phyloP scores from a whole-genome alignment of 2,888 invertebrate species.

The Apamea sordens region DNA sequence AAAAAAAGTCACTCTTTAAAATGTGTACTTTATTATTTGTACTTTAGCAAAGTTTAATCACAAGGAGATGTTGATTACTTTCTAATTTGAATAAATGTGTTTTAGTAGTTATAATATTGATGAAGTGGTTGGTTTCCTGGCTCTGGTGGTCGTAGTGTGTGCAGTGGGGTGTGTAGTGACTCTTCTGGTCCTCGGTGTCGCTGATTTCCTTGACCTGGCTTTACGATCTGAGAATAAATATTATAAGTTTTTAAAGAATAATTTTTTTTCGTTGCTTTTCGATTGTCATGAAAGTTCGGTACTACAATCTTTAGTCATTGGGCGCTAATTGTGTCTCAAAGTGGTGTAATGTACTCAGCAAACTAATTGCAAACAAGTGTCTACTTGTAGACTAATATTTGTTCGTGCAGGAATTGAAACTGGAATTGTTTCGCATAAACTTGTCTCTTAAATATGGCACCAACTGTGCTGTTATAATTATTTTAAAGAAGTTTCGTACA shows the following conservation, averaged over 20 bases:
- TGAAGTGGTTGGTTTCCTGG: neutral
- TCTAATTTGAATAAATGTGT: constrained; percentile 1
- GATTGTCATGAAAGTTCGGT: neutral
- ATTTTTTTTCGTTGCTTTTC: neutral
- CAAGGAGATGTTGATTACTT: neutral
- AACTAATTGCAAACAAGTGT: neutral
- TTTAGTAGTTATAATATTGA: neutral
- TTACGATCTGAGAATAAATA: constrained; percentile 30
- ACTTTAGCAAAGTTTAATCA: constrained; percentile 6
- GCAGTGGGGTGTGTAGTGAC: neutral
- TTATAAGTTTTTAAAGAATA: neutral
- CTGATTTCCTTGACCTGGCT: neutral
- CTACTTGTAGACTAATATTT: neutral
- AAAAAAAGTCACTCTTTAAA: neutral
- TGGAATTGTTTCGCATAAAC: neutral
- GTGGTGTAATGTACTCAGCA: neutral
- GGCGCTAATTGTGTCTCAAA: neutral
- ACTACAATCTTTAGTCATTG: neutral
- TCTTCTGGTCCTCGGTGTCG: neutral
- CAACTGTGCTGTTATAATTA: neutral
- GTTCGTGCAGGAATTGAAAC: neutral
- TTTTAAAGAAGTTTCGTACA: no score
- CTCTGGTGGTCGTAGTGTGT: no score
- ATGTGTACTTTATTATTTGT: constrained; percentile 51
- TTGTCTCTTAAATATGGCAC: neutral